Percentiles rank a stretch among this genome's conserved stretches.
Evolutionary conservation across 1,140 invertebrate genomes (phyloP).

Genomic region (Trichonephila clavipes): DNA sequence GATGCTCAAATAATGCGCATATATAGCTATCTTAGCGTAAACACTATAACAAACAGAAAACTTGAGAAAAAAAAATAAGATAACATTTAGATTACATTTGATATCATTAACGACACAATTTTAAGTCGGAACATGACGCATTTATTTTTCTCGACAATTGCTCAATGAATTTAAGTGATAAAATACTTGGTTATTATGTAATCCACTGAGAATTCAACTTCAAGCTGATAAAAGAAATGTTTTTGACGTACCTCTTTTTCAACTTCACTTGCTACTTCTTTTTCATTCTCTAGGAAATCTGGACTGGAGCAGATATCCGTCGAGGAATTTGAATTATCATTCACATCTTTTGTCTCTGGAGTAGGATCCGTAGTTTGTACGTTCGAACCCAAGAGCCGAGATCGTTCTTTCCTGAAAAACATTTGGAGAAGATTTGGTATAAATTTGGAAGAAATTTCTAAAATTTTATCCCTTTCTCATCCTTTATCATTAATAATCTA

Average conservation of each 20-base stretch:
- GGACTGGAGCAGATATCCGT: constrained; percentile 62
- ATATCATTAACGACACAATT: neutral
- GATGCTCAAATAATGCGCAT: neutral
- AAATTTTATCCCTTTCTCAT: too few relatives aligned
- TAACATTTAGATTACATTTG: neutral
- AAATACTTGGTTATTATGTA: neutral
- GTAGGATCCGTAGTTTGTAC: constrained; percentile 28
- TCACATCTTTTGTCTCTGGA: constrained; percentile 50
- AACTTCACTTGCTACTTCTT: constrained; percentile 30
- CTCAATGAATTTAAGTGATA: neutral
- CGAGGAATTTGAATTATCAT: constrained; percentile 43
- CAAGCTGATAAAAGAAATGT: neutral
- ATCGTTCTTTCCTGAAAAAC: constrained; percentile 52
- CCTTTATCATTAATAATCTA: too few relatives aligned
- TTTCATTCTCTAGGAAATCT: constrained; percentile 59
- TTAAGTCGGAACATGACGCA: neutral
- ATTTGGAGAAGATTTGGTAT: neutral
- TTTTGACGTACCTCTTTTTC: constrained; percentile 47
- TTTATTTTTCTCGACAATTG: neutral
- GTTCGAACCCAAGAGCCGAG: constrained; percentile 48
- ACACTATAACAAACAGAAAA: neutral
- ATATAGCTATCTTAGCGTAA: neutral
- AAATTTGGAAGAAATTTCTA: neutral
- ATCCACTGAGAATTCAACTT: neutral
- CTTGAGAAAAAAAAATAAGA: neutral